A percentile compares a stretch with the other conserved stretches of the same genome.
Evolutionary conservation across 2,113 vertebrate genomes (phyloP).

Genomic region (Heloderma charlesbogerti): DNA sequence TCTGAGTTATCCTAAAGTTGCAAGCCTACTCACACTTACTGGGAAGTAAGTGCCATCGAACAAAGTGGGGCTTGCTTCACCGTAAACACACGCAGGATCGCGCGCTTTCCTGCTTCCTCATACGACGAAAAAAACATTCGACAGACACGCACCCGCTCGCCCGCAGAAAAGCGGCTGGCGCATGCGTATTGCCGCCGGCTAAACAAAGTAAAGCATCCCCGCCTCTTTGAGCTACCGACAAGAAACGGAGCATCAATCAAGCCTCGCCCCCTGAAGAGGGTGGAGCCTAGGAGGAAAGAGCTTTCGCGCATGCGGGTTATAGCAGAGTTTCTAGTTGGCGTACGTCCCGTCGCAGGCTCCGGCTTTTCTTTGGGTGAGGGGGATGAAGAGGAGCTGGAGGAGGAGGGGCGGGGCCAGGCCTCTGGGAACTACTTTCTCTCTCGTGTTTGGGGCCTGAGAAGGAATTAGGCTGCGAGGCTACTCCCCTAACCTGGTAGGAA

Average conservation of each 20-base stretch:
- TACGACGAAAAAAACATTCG: not conserved
- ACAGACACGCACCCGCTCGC: not conserved
- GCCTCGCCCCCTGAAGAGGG: not conserved
- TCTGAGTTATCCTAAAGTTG: too few species aligned
- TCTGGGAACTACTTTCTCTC: not conserved
- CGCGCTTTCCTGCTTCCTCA: not conserved
- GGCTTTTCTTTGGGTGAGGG: not conserved
- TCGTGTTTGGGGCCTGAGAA: not conserved
- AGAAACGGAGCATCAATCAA: accelerated
- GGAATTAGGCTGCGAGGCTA: not conserved
- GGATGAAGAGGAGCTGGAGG: not conserved
- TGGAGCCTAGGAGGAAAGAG: not conserved
- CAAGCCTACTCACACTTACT: not conserved
- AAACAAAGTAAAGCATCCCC: not conserved
- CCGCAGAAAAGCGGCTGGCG: not conserved
- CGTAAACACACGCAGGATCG: not conserved
- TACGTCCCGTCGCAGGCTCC: not conserved
- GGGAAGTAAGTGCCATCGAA: not conserved
- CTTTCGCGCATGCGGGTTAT: slow-evolving; percentile 35
- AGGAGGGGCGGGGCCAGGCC: not conserved
- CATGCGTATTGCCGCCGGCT: accelerated
- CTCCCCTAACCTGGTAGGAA: not conserved
- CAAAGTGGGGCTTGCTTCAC: not conserved
- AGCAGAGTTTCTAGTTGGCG: not conserved
- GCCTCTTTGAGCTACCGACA: not conserved